Conservation (phyloP, 2,797 vertebrate species). For the Anas bernieri region DNA sequence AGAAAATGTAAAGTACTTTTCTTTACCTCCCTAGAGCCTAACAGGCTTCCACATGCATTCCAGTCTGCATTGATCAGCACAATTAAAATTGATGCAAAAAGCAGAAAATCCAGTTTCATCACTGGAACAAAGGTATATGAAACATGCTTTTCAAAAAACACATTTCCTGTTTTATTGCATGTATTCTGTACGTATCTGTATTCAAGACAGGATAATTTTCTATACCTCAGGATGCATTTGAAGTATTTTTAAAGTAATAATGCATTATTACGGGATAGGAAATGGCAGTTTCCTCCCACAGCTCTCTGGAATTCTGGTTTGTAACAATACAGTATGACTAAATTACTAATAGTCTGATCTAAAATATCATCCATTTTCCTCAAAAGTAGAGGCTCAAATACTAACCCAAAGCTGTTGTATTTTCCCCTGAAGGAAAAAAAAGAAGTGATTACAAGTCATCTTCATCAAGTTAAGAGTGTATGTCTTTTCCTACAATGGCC, state of each 20-base stretch:
- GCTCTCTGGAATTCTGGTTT: conserved; percentile 33
- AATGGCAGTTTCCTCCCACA: conserved; percentile 7
- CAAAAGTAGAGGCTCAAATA: not conserved
- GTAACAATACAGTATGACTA: not conserved
- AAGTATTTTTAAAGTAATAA: conserved; percentile 58
- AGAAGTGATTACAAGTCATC: not conserved
- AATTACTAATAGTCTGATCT: not conserved
- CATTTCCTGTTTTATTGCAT: not conserved
- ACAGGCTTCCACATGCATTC: not conserved
- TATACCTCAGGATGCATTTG: conserved; percentile 29
- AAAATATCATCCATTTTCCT: conserved; percentile 32
- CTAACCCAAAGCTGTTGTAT: not conserved
- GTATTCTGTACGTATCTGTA: not conserved
- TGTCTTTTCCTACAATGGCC: not conserved
- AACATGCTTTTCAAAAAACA: not conserved
- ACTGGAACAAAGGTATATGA: not conserved
- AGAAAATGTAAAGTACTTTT: not conserved
- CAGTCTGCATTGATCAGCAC: not conserved
- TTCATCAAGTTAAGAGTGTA: not conserved
- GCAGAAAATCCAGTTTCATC: not conserved
- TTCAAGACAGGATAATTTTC: conserved; percentile 39
- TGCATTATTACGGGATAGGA: conserved; percentile 43
- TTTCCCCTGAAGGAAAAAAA: not conserved
- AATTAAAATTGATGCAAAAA: not conserved
- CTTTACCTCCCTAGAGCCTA: not conserved